Evolutionary conservation across 1,140 invertebrate species (phyloP), one percentile per base, ranked within the genome.

Genomic region (Sogatella furcifera): DNA sequence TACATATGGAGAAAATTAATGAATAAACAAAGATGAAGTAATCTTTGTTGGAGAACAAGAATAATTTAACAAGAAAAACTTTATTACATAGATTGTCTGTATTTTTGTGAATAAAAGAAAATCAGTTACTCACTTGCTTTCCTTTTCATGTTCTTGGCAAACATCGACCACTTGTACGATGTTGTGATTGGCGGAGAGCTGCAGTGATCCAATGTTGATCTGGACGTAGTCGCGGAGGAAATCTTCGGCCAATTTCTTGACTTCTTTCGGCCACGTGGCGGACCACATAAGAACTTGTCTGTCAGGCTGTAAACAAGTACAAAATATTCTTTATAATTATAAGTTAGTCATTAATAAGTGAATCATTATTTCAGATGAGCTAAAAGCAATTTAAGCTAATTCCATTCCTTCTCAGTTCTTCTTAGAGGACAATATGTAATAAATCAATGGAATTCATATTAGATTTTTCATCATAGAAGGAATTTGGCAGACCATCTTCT

Each of bases 221-320:
- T 98, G 95, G 61, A 94, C 85, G 70, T 97, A 97, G 70, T 98
- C 89, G 62, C 86, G 85, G 1, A 99, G 78, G 74, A 98, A 99
- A 71, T 99, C 96, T 69, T 96, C 89, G 6, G 97, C 97, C 55
- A 99, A 75, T 66, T 85, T 85, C 65, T 89, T 84, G 0, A 99
- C 95, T 78, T 99, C 97, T 72, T 97, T 97, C 0, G 97, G 97
- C 97, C 97, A 99, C 0, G 97, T 99, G 2, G 97, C 97, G 52
- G 93, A 97, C 93, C 95, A 99, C 97, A 99, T 99, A 9, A 92
- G 75, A 4, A 69, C 68, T 72, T 95, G 91, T 70, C 91, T 76
- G 67, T 94, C 89, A 19, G 89, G 89, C 77, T 84, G 56, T 17
- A 65, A 22, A 49, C n/a, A n/a, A n/a, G n/a, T n/a, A n/a, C n/a